A percentile compares a stretch with the other conserved stretches of the same genome.
These are phyloP conservation scores for Scalopus aquaticus DNA, from an alignment of 2,113 vertebrate species.

Conservation along the genomic window DNA sequence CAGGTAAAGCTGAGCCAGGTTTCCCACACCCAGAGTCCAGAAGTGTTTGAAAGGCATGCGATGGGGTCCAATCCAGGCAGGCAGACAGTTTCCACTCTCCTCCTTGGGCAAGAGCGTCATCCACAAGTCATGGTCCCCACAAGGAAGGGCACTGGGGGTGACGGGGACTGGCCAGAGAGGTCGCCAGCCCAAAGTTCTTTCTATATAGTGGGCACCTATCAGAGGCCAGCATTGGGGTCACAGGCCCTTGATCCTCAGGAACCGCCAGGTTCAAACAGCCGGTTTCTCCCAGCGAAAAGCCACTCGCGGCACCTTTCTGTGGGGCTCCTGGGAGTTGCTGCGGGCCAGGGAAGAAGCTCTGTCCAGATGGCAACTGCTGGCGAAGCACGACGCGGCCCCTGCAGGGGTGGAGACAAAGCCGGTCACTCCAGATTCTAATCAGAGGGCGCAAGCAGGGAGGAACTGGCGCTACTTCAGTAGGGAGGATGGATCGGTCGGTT, in stretches of 20 bases:
- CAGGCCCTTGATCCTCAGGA: too few relatives aligned
- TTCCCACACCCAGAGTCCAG: neutral
- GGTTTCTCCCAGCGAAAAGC: neutral
- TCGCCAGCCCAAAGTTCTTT: neutral
- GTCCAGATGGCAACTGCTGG: neutral
- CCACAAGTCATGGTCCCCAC: neutral
- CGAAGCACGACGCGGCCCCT: neutral
- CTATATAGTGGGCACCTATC: neutral
- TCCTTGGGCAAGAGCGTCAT: neutral
- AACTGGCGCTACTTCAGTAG: neutral
- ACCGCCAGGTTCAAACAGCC: fast-evolving
- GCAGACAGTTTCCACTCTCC: neutral
- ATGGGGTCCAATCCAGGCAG: neutral
- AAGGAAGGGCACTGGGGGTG: neutral
- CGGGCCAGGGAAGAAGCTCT: neutral
- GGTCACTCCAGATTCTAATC: neutral
- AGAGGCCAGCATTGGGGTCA: neutral
- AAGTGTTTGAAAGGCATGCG: neutral
- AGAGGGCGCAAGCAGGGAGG: neutral
- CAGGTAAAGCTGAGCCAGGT: neutral
- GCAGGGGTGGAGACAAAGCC: neutral
- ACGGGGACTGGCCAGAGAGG: neutral
- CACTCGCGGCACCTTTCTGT: neutral
- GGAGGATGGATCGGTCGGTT: neutral
- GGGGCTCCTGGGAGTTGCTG: neutral